These are phyloP conservation scores for Arion vulgaris DNA, from an alignment of 1,140 invertebrate species.

Conservation along the genomic window DNA sequence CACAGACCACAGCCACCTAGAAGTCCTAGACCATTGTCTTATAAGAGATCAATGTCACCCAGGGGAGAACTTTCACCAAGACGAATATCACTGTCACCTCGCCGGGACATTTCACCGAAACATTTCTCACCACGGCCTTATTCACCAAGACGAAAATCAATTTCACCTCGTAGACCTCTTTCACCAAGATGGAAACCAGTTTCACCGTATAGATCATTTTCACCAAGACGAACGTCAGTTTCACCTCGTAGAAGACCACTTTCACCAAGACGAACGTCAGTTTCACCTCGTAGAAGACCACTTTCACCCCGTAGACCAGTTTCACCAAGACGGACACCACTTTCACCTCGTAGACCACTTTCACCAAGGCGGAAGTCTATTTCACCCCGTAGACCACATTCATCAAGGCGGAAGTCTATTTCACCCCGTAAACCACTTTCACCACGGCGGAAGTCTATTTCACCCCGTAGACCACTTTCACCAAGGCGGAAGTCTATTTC, in stretches of 20 bases:
- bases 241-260: neutral
- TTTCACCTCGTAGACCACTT: neutral
- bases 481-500: neutral
- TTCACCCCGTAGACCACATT: constrained; percentile 3
- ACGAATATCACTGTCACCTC: neutral
- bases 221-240: neutral
- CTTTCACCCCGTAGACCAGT: neutral
- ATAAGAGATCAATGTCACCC: neutral
- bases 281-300: neutral
- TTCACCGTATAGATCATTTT: neutral
- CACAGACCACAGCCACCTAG: neutral
- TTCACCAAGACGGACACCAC: neutral
- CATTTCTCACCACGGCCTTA: neutral
- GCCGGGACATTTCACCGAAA: neutral
- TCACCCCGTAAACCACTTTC: neutral
- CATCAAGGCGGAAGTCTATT: neutral
- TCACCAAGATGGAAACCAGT: neutral
- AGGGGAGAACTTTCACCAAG: constrained; percentile 11
- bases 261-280: neutral
- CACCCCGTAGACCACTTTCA: constrained; percentile 3
- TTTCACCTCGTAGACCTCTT: neutral
- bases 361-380: neutral
- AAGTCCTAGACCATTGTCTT: neutral
- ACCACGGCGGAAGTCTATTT: neutral
- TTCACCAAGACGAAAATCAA: neutral